A percentile compares a stretch with the other conserved stretches of the same genome.
Evolutionary conservation across 2,113 vertebrate genomes (phyloP).

Genomic region (Trichechus manatus): DNA sequence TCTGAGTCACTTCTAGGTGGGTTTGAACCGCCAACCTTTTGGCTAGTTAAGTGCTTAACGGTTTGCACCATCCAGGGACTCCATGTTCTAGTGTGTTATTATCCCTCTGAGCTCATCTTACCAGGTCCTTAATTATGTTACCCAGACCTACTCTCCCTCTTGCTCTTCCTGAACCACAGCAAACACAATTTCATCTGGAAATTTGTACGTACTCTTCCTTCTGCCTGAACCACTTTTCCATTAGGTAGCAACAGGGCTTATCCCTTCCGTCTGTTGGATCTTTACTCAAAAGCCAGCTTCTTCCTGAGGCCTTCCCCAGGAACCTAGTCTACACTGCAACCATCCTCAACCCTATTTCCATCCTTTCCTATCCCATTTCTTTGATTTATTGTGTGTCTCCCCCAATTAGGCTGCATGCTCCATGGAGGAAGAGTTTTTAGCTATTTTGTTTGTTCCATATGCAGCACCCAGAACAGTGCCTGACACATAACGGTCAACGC

Average conservation of each 20-base stretch:
- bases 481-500: background rate
- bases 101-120: background rate
- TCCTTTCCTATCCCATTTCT: background rate
- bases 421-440: background rate
- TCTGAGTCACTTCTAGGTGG: too few relatives aligned
- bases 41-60: too few relatives aligned
- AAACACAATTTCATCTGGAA: background rate
- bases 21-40: too few relatives aligned
- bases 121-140: background rate
- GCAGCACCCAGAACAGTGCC: background rate
- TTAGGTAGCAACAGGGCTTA: background rate
- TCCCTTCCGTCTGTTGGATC: background rate
- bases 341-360: background rate
- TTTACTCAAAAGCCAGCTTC: background rate
- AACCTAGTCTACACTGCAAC: background rate
- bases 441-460: background rate
- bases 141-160: background rate
- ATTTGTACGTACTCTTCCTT: background rate
- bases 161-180: background rate
- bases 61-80: too few relatives aligned
- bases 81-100: background rate
- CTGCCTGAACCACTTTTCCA: background rate
- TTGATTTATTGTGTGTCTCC: background rate
- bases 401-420: background rate
- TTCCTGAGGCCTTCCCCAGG: background rate